Evolutionary conservation across 2,797 vertebrate species (phyloP), one percentile per base, ranked within the genome.

Genomic region (Falco naumanni): DNA sequence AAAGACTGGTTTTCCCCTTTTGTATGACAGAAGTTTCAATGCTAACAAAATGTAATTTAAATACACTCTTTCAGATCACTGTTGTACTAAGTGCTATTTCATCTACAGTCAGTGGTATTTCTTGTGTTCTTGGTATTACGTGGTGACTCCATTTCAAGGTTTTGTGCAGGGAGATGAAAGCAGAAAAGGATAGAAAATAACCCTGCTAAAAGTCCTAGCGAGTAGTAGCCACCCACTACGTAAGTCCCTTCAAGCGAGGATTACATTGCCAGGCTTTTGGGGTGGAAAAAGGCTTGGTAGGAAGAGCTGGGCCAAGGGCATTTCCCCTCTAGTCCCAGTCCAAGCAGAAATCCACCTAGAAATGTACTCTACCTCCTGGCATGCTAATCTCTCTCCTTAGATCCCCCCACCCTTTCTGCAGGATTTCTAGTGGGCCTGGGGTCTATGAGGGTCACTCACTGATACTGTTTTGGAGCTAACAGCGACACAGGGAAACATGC

Each of bases 51-150:
- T 28, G 13, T 24, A 50, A 63, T 80, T 82, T 82, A 57, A 76
- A 74, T 60, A 48, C 26, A 56, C 26, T 50, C 82, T 83, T 81
- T 93, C 41, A 86, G 72, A 91, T 78, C 34, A 21, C 51, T 51
- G 28, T 84, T 89, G 19, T 72, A 86, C 33, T 85, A 83, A 93
- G 80, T 86, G 61, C 47, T 84, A 37, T 78, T 96, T 95, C 59
- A 51, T 91, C 47, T 90, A 26, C 53, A 80, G 37, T 15, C 22
- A 69, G 39, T 5, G 47, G 7, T 65, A 59, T 71, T 92, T 87
- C 68, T 78, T 84, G 54, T 89, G 69, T 61, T 93, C 82, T 88
- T 66, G 34, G 37, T 61, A 39, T 19, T 75, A 51, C 3, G 21
- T 21, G 31, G 60, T 64, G 54, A 69, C 43, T 90, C 15, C 33